Conservation (phyloP, 1,140 invertebrate species). For the Drosophila hydei region DNA sequence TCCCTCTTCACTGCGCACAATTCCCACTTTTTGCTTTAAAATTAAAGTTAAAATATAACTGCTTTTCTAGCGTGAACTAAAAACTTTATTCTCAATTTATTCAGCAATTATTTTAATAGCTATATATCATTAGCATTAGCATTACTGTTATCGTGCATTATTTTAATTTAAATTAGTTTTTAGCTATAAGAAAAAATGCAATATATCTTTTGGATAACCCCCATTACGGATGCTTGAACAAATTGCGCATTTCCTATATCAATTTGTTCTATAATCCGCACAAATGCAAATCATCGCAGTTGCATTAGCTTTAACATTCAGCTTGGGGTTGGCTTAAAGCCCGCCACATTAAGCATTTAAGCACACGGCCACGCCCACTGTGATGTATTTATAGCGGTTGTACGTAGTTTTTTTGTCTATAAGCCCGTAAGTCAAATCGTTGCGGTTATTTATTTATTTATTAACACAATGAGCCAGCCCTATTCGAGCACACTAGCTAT, state of each 20-base stretch:
- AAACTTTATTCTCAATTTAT: no score
- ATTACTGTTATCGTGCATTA: not conserved
- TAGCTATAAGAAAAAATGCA: not conserved
- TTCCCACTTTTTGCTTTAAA: no score
- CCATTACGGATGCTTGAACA: conserved; percentile 10
- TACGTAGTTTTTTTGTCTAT: conserved; percentile 8
- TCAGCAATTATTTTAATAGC: not conserved
- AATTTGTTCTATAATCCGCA: conserved; percentile 31
- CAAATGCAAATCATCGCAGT: conserved; percentile 36
- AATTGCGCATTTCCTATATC: conserved; percentile 34
- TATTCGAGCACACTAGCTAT: conserved; percentile 38
- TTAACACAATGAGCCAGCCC: conserved; percentile 77
- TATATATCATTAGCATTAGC: not conserved
- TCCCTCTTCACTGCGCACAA: no score
- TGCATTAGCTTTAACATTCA: conserved; percentile 58
- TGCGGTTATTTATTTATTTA: conserved; percentile 77
- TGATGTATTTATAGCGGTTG: conserved; percentile 67
- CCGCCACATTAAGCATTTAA: conserved; percentile 66
- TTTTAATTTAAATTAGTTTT: no score
- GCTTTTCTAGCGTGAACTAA: no score
- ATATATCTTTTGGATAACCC: not conserved
- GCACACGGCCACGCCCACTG: conserved; percentile 54
- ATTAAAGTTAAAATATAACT: no score
- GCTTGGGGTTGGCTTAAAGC: conserved; percentile 58
- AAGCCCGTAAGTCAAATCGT: conserved; percentile 55